Evolutionary conservation across 2,113 vertebrate species (phyloP).

Genomic region (Myotis yumanensis): DNA sequence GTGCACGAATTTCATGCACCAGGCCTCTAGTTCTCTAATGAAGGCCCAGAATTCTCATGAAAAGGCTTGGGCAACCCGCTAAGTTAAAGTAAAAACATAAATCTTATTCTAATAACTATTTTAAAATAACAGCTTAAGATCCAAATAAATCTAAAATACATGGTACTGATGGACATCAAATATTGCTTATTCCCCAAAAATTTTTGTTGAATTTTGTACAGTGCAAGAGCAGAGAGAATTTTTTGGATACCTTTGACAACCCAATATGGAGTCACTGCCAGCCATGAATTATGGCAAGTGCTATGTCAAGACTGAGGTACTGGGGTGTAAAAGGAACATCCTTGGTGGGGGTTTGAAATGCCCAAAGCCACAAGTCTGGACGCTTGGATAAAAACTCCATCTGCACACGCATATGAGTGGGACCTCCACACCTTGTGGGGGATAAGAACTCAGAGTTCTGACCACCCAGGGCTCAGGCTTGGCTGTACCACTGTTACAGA

Average conservation of each 20-base stretch:
- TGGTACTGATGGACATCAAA: not conserved
- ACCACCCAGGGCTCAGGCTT: not conserved
- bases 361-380: not conserved
- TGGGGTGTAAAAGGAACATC: not conserved
- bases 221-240: not conserved
- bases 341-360: not conserved
- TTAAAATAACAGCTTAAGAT: not conserved
- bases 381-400: not conserved
- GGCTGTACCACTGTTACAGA: not conserved
- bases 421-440: not conserved
- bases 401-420: not conserved
- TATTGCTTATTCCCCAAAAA: not conserved
- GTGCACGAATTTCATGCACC: no score
- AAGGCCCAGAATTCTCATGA: not conserved
- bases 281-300: not conserved
- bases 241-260: not conserved
- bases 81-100: constrained; percentile 5
- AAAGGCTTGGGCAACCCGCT: not conserved
- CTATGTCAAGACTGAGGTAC: not conserved
- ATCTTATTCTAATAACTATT: not conserved
- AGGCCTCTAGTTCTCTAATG: not conserved
- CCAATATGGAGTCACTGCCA: not conserved
- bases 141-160: not conserved
- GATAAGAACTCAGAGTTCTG: not conserved
- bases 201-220: not conserved